Evolutionary conservation across 2,888 invertebrate species (phyloP).

Genomic region (Eristalis arbustorum): DNA sequence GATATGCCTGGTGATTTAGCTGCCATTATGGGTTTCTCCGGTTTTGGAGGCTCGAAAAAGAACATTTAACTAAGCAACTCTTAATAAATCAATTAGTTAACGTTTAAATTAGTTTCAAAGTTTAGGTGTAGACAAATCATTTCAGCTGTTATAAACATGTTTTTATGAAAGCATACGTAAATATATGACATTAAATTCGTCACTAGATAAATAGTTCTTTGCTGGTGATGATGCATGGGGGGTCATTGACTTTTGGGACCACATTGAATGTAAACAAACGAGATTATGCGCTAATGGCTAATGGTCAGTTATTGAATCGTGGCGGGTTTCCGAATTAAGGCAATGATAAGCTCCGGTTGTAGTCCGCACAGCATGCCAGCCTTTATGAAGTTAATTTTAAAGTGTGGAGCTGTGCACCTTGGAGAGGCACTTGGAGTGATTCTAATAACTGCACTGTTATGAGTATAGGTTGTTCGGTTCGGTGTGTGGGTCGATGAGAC

Average conservation of each 20-base stretch:
- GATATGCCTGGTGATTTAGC: slow-evolving; percentile 87
- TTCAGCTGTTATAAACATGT: slow-evolving; percentile 31
- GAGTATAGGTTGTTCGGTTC: too few relatives aligned
- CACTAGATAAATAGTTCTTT: neutral
- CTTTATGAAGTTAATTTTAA: too few relatives aligned
- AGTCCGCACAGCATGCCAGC: too few relatives aligned
- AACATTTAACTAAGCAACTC: slow-evolving; percentile 76
- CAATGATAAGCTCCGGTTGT: too few relatives aligned
- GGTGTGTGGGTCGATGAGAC: too few relatives aligned
- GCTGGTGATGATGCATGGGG: slow-evolving; percentile 73
- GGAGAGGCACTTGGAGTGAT: too few relatives aligned
- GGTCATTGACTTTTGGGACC: slow-evolving; percentile 76
- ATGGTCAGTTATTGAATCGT: neutral
- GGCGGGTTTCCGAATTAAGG: neutral
- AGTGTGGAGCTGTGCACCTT: too few relatives aligned
- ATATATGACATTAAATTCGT: slow-evolving; percentile 25
- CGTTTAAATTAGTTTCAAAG: slow-evolving; percentile 12
- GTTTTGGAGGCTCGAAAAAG: slow-evolving; percentile 93
- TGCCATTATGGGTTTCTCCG: slow-evolving; percentile 97
- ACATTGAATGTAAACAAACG: too few relatives aligned
- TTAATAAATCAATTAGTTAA: slow-evolving; percentile 1
- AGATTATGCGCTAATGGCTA: too few relatives aligned
- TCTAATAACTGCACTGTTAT: too few relatives aligned
- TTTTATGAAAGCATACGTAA: slow-evolving; percentile 38
- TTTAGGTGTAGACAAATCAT: slow-evolving; percentile 23